Percentiles rank a stretch among this genome's conserved stretches.
These are phyloP conservation scores for Oreotrochilus melanogaster DNA, from an alignment of 2,113 vertebrate genomes.

Conservation along the genomic window DNA sequence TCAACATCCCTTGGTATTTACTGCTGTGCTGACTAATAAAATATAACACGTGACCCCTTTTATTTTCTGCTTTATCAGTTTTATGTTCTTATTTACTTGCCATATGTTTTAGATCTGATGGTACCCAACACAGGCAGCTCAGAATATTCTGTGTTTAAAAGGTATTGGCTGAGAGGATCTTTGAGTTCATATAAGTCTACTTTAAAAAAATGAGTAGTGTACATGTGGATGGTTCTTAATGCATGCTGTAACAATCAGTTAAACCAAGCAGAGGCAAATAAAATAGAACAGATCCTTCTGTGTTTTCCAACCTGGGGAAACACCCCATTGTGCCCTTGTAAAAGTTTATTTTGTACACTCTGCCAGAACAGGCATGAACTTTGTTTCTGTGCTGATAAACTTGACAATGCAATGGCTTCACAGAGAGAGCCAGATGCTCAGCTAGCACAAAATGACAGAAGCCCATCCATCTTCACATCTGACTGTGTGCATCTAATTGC, in stretches of 20 bases:
- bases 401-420: not conserved
- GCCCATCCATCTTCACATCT: not conserved
- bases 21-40: not conserved
- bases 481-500: not conserved
- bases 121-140: not conserved
- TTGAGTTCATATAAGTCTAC: not conserved
- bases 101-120: not conserved
- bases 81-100: constrained; percentile 22
- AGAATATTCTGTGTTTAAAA: not conserved
- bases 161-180: not conserved
- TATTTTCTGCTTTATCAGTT: constrained; percentile 36
- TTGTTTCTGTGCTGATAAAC: not conserved
- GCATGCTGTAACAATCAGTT: rapidly evolving
- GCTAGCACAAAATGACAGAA: not conserved
- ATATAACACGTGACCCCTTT: not conserved
- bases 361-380: not conserved
- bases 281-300: not conserved
- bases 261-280: not conserved
- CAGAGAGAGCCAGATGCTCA: not conserved
- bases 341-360: not conserved
- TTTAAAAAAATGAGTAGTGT: not conserved
- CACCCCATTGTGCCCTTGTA: not conserved
- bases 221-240: rapidly evolving
- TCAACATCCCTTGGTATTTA: not conserved
- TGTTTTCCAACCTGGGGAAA: not conserved